A percentile compares a stretch with the other conserved stretches of the same genome.
These are phyloP conservation scores for Himalopsyche japonica DNA, from an alignment of 2,888 invertebrate genomes.

Conservation along the genomic window DNA sequence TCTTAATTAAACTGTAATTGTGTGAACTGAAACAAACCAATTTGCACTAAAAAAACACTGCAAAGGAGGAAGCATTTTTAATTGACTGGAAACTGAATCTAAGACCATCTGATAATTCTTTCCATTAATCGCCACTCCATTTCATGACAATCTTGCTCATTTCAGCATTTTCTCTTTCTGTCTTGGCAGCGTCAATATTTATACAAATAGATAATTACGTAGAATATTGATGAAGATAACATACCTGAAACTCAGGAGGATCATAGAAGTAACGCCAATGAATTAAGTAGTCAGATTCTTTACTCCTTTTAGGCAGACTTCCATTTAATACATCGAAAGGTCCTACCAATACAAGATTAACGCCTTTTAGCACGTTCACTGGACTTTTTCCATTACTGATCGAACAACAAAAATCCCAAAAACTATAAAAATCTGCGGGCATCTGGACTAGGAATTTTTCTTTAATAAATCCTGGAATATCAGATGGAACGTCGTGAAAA, in stretches of 20 bases:
- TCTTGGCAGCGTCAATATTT: too few species aligned
- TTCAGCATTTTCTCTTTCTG: too few species aligned
- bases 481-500: slow-evolving; percentile 52
- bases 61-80: too few species aligned
- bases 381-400: slow-evolving; percentile 59
- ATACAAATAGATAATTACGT: too few species aligned
- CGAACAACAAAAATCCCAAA: slow-evolving; percentile 75
- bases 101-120: too few species aligned
- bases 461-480: slow-evolving; percentile 63
- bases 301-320: slow-evolving; percentile 60
- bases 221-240: neutral
- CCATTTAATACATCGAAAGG: slow-evolving; percentile 82
- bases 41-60: too few species aligned
- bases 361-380: slow-evolving; percentile 64
- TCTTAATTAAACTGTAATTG: too few species aligned
- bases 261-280: slow-evolving; percentile 94
- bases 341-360: slow-evolving; percentile 78
- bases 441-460: slow-evolving; percentile 80
- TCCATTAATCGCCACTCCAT: too few species aligned
- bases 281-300: slow-evolving; percentile 68
- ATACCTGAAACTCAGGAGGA: slow-evolving; percentile 89
- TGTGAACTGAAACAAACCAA: too few species aligned
- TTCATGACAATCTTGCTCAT: too few species aligned
- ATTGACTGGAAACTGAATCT: too few species aligned
- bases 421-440: slow-evolving; percentile 87